A percentile compares a stretch with the other conserved stretches of the same genome.
These are phyloP conservation scores for Thermophis baileyi DNA, from an alignment of 2,113 vertebrate species.

Conservation along the genomic window DNA sequence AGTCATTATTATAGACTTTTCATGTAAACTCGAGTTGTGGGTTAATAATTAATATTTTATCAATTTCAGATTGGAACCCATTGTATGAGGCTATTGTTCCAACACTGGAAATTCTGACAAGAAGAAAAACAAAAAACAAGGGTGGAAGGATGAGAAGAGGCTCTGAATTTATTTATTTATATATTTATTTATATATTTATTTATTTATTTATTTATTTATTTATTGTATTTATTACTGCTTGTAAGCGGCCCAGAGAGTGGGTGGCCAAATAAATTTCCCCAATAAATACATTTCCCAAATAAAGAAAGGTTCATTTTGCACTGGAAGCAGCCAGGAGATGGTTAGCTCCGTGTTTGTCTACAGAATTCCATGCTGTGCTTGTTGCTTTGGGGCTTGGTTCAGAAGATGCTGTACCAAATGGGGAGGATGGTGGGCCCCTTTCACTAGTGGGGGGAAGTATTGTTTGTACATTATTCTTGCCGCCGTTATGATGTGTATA, in stretches of 20 bases:
- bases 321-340: not conserved
- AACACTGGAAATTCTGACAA: not conserved
- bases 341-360: not conserved
- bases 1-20: not conserved
- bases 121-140: not conserved
- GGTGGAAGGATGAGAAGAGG: not conserved
- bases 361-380: not conserved
- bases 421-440: not conserved
- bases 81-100: not conserved
- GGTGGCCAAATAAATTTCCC: not conserved
- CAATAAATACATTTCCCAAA: not conserved
- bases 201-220: not conserved
- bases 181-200: not conserved
- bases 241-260: not conserved
- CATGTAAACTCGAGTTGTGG: not conserved
- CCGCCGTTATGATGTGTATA: too few relatives aligned
- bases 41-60: not conserved
- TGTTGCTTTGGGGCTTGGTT: not conserved
- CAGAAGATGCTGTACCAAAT: not conserved
- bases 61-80: not conserved
- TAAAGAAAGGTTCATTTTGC: not conserved
- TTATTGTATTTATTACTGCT: not conserved
- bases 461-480: too few relatives aligned
- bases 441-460: not conserved
- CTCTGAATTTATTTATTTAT: too few relatives aligned